Base-by-base conservation (phyloP, 2,113 vertebrate genomes). In the Bufo bufo region DNA sequence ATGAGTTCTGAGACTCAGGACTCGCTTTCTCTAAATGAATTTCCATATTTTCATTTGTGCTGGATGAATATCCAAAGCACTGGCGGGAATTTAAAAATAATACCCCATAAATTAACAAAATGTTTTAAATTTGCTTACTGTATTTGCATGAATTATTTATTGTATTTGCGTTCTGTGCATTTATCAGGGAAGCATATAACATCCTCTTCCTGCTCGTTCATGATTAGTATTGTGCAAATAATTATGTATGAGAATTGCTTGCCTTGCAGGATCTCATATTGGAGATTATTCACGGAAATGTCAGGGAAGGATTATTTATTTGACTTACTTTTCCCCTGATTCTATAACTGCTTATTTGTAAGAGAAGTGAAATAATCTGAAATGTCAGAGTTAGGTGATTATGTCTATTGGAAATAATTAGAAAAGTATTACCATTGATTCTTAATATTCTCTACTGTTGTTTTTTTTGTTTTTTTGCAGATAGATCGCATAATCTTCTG, bases 401-500 rank as follows among this genome's bases (percentile, higher is more conserved):
- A 69, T 72, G 59, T 17, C 77, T 75, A 90, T 89, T 59, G 63
- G 63, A 77, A 80, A 58, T 79, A 82, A 71, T 61, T 33, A 47
- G 12, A 59, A 17, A 80, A 59, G 72, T 52, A n/a, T 63, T 78
- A 1, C 63, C 61, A 66, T 59, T 56, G 43, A 77, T 81, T n/a
- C 6, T 0, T 0, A 12, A 87, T 6, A 0, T 91, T 91, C 69
- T 93, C 50, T 89, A 11, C 91, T 92, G 93, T 87, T 90, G 77
- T 43, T 2, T 72, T 72, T 72, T 71, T 33, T 71, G 45, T 20
- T 90, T 93, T 91, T 90, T 91, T 94, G 17, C 95, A 99, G 98
- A 95, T 98, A 91, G 97, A 96, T 91, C 97, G 97, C 75, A 94
- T 99, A 93, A 98, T 99, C 94, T 99, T 99, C 95, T 99, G 98